Evolutionary conservation across 2,797 vertebrate species (phyloP), one percentile per base, ranked within the genome.

Genomic region (Eidolon dupreanum): DNA sequence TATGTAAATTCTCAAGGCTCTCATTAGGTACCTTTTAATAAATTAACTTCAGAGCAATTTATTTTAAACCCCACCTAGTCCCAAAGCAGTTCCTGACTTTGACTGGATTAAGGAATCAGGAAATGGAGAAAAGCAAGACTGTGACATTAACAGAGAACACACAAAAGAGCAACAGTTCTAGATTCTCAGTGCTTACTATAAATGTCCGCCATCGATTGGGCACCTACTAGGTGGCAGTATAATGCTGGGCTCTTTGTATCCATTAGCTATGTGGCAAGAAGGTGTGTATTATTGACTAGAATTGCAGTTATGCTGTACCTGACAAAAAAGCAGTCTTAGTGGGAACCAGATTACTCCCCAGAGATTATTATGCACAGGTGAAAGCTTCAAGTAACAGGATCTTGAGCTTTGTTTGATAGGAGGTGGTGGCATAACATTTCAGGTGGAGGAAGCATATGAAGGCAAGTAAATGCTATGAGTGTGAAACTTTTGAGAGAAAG

Each of bases 311-410:
- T 0, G 7, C 8, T 66, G 43, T 53, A 43, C 19, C 41, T 13
- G 41, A 63, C 19, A 53, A 49, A 33, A 33, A 49, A 66, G 17
- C 51, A 26, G 26, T 43, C n/a, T 38, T 24, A 10, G 31, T 26
- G 51, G 57, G 8, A 38, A 15, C 15, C 28, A 3, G 13, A 2
- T 0, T 0, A 5, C 46, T 57, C 79, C 11, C 66, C 3, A 77
- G 49, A 81, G n/a, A 33, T 20, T 13, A 63, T 1, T 19, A 10
- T 24, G 11, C 0, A 0, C 10, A 4, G 46, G 36, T 3, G 3
- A 22, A 74, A 22, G 41, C 24, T 17, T 55, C 63, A 61, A 5
- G 10, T 10, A 61, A 36, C 20, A 7, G 55, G 38, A 57, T 5
- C 10, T n/a, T 49, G 28, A 73, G n/a, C 15, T 59, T 46, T 79